Evolutionary conservation across 2,797 vertebrate species (phyloP).

Genomic region (Eutrigla gurnardus): DNA sequence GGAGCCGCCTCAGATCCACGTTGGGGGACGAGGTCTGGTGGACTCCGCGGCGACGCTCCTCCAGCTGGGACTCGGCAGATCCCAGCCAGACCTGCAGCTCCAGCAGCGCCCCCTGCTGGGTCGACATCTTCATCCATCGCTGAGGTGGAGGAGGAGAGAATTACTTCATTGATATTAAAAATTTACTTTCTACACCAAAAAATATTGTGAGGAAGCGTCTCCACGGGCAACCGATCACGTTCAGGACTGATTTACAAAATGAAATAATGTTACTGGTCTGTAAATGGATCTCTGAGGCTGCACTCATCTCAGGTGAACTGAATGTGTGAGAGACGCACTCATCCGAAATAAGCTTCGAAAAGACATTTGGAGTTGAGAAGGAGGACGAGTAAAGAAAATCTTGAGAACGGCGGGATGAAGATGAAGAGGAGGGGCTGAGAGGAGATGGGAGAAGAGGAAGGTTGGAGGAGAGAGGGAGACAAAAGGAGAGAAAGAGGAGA

Average conservation of each 20-base stretch:
- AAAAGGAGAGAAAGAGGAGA: not conserved
- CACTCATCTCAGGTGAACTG: no score
- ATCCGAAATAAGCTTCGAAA: not conserved
- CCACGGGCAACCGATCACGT: no score
- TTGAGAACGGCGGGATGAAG: conserved; percentile 12
- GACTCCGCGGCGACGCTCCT: conserved; percentile 41
- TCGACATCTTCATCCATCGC: conserved; percentile 87
- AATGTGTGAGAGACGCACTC: not conserved
- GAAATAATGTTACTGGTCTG: not conserved
- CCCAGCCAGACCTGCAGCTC: conserved; percentile 86
- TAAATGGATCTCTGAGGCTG: not conserved
- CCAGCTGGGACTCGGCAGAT: conserved; percentile 72
- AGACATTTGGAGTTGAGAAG: not conserved
- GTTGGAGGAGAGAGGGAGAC: not conserved
- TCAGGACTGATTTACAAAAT: not conserved
- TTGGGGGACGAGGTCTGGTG: conserved; percentile 20
- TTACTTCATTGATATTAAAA: no score
- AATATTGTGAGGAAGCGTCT: not conserved
- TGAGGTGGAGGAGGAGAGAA: conserved; percentile 57
- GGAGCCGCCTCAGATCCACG: conserved; percentile 75
- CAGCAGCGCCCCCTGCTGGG: conserved; percentile 86
- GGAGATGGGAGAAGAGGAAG: not conserved
- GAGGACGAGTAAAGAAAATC: conserved; percentile 7
- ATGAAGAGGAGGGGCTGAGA: conserved; percentile 9
- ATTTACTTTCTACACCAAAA: no score